Conservation (phyloP, 2,888 invertebrate species). For the Dione juno region DNA sequence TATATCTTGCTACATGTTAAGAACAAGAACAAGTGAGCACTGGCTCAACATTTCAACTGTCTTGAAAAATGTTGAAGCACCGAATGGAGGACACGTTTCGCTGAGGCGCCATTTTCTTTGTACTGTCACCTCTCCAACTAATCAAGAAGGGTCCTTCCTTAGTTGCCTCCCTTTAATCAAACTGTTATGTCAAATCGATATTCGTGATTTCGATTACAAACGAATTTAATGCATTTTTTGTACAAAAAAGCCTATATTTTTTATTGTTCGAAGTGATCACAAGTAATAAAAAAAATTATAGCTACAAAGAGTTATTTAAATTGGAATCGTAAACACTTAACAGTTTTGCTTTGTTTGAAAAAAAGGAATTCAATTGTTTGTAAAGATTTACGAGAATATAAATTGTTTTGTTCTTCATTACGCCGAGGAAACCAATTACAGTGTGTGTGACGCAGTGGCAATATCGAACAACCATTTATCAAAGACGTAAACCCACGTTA, state of each 20-base stretch:
- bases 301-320: slow-evolving; percentile 1
- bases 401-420: slow-evolving; percentile 52
- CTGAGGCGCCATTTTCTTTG: slow-evolving; percentile 31
- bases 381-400: slow-evolving; percentile 46
- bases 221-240: slow-evolving; percentile 2
- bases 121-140: slow-evolving; percentile 37
- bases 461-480: slow-evolving; percentile 72
- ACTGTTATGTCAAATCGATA: slow-evolving; percentile 16
- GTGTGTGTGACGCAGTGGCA: slow-evolving; percentile 64
- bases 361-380: slow-evolving; percentile 36
- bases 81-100: slow-evolving; percentile 30
- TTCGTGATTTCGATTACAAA: slow-evolving; percentile 17
- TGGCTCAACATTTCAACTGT: slow-evolving; percentile 14
- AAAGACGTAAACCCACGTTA: slow-evolving; percentile 64
- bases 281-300: slow-evolving; percentile 8
- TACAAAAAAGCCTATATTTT: slow-evolving; percentile 3
- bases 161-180: slow-evolving; percentile 34
- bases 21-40: slow-evolving; percentile 20
- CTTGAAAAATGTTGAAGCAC: slow-evolving; percentile 23
- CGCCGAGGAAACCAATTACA: slow-evolving; percentile 64
- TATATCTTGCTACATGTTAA: slow-evolving; percentile 19
- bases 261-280: background rate
- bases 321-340: slow-evolving; percentile 23
- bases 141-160: slow-evolving; percentile 34
- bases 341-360: slow-evolving; percentile 28